Evolutionary conservation across 2,797 vertebrate species (phyloP).

Genomic region (Pelobates cultripes): DNA sequence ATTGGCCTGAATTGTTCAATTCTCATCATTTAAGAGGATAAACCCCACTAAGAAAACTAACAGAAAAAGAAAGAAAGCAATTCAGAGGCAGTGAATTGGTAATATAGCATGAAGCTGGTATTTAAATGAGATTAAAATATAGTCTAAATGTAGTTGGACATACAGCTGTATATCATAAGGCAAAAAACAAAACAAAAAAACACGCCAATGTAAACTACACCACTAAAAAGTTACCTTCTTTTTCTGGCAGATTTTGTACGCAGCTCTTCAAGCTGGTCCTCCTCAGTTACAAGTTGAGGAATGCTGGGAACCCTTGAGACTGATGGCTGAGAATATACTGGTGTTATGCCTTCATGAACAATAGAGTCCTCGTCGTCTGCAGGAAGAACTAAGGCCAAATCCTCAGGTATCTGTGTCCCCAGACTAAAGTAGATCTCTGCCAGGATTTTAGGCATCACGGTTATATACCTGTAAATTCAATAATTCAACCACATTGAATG

Average conservation of each 20-base stretch:
- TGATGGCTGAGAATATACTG: slow-evolving; percentile 66
- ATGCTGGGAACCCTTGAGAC: slow-evolving; percentile 66
- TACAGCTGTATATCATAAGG: slow-evolving; percentile 41
- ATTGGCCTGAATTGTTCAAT: too few species aligned
- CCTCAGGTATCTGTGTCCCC: slow-evolving; percentile 85
- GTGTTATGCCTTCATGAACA: slow-evolving; percentile 78
- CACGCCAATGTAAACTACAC: too few species aligned
- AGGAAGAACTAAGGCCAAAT: slow-evolving; percentile 82
- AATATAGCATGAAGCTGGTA: too few species aligned
- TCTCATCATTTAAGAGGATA: too few species aligned
- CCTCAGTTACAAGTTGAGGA: slow-evolving; percentile 60
- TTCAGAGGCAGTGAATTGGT: too few species aligned
- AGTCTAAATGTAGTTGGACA: too few species aligned
- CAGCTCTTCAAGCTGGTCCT: slow-evolving; percentile 81
- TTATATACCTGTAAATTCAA: slow-evolving; percentile 76
- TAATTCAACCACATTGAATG: too few species aligned
- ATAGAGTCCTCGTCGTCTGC: slow-evolving; percentile 89
- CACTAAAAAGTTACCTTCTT: slow-evolving; percentile 58
- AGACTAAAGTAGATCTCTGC: slow-evolving; percentile 87
- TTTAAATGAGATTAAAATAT: too few species aligned
- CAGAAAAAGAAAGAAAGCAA: too few species aligned
- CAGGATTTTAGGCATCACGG: slow-evolving; percentile 80
- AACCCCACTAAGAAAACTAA: too few species aligned
- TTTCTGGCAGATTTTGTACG: slow-evolving; percentile 84
- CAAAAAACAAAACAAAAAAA: not conserved